phyloP scores from a whole-genome alignment of 2,113 vertebrate species.

The Gymnogyps californianus region DNA sequence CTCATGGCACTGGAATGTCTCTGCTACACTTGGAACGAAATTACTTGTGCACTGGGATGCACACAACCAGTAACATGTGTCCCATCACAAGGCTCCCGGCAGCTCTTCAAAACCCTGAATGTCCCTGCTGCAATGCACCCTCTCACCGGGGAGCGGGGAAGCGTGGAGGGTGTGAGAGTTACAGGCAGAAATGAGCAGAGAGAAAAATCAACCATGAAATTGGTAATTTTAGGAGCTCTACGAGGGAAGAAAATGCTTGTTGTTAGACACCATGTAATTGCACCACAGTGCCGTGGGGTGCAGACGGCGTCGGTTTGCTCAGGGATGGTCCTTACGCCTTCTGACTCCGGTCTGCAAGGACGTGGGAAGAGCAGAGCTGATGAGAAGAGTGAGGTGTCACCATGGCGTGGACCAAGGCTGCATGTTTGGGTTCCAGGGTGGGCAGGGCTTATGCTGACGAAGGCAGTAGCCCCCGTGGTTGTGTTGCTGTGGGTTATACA shows the following conservation, averaged over 20 bases:
- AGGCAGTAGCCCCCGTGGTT: neutral
- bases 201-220: slow-evolving; percentile 27
- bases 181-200: neutral
- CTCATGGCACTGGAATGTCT: neutral
- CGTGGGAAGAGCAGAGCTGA: neutral
- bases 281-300: neutral
- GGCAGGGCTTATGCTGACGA: neutral
- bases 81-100: neutral
- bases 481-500: neutral
- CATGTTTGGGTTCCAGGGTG: too few relatives aligned
- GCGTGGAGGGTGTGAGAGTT: neutral
- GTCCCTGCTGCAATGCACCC: neutral
- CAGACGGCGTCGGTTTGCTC: neutral
- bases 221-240: slow-evolving; percentile 1
- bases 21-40: neutral
- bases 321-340: neutral
- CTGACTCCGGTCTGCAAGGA: neutral
- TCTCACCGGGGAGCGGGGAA: neutral
- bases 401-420: neutral
- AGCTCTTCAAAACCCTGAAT: neutral
- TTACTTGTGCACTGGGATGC: neutral
- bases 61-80: neutral
- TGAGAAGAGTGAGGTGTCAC: neutral
- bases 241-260: neutral
- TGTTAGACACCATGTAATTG: neutral